A percentile compares a stretch with the other conserved stretches of the same genome.
These are phyloP conservation scores for Okamejei kenojei DNA, from an alignment of 2,797 vertebrate species.

Conservation along the genomic window DNA sequence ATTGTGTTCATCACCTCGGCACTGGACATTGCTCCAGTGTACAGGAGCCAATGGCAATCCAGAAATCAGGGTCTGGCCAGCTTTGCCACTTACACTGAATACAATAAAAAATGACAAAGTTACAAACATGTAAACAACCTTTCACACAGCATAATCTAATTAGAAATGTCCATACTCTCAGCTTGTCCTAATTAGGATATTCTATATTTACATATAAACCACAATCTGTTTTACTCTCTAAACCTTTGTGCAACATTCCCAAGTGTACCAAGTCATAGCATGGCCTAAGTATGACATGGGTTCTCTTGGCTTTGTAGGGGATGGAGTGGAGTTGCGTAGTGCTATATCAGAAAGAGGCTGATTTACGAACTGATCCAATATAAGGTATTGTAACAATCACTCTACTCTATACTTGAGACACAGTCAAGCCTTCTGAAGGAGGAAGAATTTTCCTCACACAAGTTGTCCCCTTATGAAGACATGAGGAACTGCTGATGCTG, in stretches of 20 bases:
- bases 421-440: not conserved
- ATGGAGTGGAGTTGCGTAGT: not conserved
- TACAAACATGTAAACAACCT: not conserved
- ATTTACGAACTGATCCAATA: not conserved
- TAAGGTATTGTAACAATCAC: not conserved
- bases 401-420: not conserved
- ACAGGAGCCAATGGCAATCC: slow-evolving; percentile 58
- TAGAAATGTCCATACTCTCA: not conserved
- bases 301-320: not conserved
- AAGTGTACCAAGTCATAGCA: too few relatives aligned
- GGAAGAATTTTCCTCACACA: not conserved
- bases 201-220: not conserved
- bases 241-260: not conserved
- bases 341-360: not conserved
- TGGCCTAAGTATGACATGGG: not conserved
- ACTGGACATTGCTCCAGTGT: slow-evolving; percentile 72
- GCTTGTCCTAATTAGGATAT: too few relatives aligned
- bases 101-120: slow-evolving; percentile 1
- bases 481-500: too few relatives aligned
- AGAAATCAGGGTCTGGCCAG: slow-evolving; percentile 61
- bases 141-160: not conserved
- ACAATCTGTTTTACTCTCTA: not conserved
- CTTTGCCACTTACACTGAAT: slow-evolving; percentile 66
- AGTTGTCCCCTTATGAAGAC: too few relatives aligned
- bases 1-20: slow-evolving; percentile 74